A percentile compares a stretch with the other conserved stretches of the same genome.
Evolutionary conservation across 2,888 invertebrate genomes (phyloP).

Genomic region (Gari tellinella): DNA sequence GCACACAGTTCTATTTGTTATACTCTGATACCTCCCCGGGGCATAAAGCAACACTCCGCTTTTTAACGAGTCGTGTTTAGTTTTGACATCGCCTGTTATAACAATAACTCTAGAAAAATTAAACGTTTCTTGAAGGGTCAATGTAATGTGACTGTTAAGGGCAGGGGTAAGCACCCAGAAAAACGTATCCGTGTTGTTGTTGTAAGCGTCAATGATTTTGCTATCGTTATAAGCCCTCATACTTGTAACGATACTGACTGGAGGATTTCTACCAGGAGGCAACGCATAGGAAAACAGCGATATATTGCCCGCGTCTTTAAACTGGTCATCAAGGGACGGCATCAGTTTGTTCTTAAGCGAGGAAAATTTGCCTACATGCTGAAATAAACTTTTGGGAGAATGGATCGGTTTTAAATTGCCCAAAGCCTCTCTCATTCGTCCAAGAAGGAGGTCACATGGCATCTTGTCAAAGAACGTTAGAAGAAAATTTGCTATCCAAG

Average conservation of each 20-base stretch:
- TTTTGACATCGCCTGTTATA: constrained; percentile 52
- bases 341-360: constrained; percentile 64
- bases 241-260: constrained; percentile 80
- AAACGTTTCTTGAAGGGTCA: constrained; percentile 57
- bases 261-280: constrained; percentile 76
- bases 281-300: constrained; percentile 20
- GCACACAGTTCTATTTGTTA: neutral
- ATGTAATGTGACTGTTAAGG: constrained; percentile 40
- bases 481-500: constrained; percentile 76
- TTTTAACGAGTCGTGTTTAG: constrained; percentile 39
- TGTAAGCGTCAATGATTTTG: constrained; percentile 78
- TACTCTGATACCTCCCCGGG: neutral
- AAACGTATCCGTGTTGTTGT: constrained; percentile 20
- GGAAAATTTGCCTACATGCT: constrained; percentile 68
- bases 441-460: constrained; percentile 69
- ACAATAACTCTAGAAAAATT: constrained; percentile 62
- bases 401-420: constrained; percentile 58
- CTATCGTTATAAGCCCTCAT: constrained; percentile 56
- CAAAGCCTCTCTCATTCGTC: constrained; percentile 50
- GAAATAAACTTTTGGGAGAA: constrained; percentile 59
- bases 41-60: constrained; percentile 1
- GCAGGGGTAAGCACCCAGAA: constrained; percentile 62
- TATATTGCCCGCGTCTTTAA: constrained; percentile 45
- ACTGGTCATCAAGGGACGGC: constrained; percentile 63
- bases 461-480: constrained; percentile 66